These are phyloP conservation scores for Gallirallus australis DNA, from an alignment of 2,797 vertebrate genomes.

Conservation along the genomic window DNA sequence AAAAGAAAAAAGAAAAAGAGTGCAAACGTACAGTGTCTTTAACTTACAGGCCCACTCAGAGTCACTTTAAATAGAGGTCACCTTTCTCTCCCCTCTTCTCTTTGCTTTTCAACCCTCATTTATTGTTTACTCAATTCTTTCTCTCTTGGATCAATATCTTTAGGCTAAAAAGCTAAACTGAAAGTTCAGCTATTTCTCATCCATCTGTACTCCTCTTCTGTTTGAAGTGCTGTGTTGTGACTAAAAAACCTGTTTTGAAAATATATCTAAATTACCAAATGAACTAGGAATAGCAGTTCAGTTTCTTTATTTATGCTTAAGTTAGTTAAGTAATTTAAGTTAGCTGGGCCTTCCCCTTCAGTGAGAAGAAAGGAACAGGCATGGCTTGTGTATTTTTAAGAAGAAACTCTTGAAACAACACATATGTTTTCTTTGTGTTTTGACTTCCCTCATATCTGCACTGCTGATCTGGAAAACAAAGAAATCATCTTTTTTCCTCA, in stretches of 20 bases:
- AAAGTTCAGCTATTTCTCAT: slow-evolving; percentile 9
- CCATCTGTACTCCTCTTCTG: not conserved
- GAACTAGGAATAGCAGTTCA: not conserved
- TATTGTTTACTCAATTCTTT: slow-evolving; percentile 21
- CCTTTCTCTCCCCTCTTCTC: not conserved
- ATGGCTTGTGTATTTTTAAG: fast-evolving
- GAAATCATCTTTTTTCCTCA: not conserved
- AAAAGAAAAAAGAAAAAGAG: too few relatives aligned
- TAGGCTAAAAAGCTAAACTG: slow-evolving; percentile 14
- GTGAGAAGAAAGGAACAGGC: not conserved
- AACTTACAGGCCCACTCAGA: not conserved
- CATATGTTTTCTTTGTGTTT: not conserved
- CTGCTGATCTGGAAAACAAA: not conserved
- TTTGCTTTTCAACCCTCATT: slow-evolving; percentile 1
- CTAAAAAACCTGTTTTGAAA: not conserved
- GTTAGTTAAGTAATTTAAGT: not conserved
- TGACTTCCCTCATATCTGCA: not conserved
- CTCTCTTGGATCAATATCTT: slow-evolving; percentile 9
- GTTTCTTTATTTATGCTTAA: not conserved
- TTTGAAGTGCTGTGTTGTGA: not conserved
- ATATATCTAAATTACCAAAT: not conserved
- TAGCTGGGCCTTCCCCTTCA: not conserved
- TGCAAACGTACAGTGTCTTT: not conserved
- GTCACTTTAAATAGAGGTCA: not conserved
- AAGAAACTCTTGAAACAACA: not conserved